Conservation (phyloP, 2,113 vertebrate genomes). For the Spea bombifrons region DNA sequence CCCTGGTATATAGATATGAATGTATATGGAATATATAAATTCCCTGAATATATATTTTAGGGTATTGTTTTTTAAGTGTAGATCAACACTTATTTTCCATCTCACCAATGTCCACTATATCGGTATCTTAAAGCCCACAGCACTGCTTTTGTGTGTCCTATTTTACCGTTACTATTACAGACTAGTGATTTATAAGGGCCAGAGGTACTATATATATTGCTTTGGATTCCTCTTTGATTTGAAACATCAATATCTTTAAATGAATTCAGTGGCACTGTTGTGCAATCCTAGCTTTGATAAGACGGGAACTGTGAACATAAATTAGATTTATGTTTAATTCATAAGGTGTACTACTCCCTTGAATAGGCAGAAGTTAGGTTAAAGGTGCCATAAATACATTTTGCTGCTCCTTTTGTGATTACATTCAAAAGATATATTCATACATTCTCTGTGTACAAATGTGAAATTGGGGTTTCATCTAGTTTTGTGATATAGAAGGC, state of each 20-base stretch:
- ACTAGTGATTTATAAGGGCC: slow-evolving; percentile 65
- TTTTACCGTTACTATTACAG: not conserved
- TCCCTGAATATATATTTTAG: too few relatives aligned
- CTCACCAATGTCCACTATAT: too few relatives aligned
- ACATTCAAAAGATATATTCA: slow-evolving; percentile 49
- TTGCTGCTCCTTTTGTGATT: slow-evolving; percentile 68
- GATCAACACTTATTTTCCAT: too few relatives aligned
- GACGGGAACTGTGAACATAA: slow-evolving; percentile 67
- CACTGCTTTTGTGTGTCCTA: not conserved
- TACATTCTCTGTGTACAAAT: not conserved
- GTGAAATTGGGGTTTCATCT: not conserved
- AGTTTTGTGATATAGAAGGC: not conserved
- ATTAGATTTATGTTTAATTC: slow-evolving; percentile 76
- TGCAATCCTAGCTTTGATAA: slow-evolving; percentile 68
- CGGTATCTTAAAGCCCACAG: not conserved
- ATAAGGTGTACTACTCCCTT: slow-evolving; percentile 68
- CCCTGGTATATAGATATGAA: too few relatives aligned
- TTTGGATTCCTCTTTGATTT: slow-evolving; percentile 60
- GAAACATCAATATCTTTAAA: slow-evolving; percentile 71
- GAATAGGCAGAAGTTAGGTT: slow-evolving; percentile 61
- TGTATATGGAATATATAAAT: too few relatives aligned
- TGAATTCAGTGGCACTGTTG: slow-evolving; percentile 69
- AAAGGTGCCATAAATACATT: slow-evolving; percentile 65
- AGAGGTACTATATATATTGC: slow-evolving; percentile 54
- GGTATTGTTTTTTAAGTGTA: too few relatives aligned